Conservation (phyloP, 2,113 vertebrate genomes). For the Grammomys surdaster region DNA sequence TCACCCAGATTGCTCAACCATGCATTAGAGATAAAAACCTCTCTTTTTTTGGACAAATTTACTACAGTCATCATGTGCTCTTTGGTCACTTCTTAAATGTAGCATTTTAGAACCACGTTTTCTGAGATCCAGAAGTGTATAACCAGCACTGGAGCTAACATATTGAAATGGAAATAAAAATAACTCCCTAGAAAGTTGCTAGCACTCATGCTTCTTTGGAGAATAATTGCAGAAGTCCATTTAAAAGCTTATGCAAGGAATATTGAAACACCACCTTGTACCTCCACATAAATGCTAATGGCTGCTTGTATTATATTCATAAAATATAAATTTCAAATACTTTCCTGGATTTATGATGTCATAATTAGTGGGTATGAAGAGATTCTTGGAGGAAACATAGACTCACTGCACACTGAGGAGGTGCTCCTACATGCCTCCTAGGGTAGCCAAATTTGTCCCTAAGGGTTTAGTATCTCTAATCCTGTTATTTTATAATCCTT, state of each 20-base stretch:
- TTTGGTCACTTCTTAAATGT: conserved; percentile 76
- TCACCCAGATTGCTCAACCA: conserved; percentile 38
- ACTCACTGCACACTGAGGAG: conserved; percentile 71
- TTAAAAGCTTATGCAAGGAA: conserved; percentile 56
- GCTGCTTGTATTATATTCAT: conserved; percentile 22
- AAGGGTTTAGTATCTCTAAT: conserved; percentile 87
- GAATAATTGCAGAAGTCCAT: conserved; percentile 68
- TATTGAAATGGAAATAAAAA: conserved; percentile 73
- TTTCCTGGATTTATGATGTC: conserved; percentile 9
- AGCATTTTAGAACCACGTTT: conserved; percentile 63
- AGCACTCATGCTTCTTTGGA: conserved; percentile 60
- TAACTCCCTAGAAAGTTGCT: conserved; percentile 64
- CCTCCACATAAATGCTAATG: conserved; percentile 63
- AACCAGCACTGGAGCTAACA: conserved; percentile 69
- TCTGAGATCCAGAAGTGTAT: conserved; percentile 50
- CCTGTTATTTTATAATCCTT: conserved; percentile 93
- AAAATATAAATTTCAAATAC: conserved; percentile 60
- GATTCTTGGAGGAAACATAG: conserved; percentile 54
- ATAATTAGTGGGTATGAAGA: not conserved
- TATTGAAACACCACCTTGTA: conserved; percentile 53
- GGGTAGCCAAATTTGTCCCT: conserved; percentile 79
- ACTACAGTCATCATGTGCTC: conserved; percentile 55
- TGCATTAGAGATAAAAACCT: conserved; percentile 67
- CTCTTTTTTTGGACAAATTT: conserved; percentile 64
- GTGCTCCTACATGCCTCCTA: conserved; percentile 71